phyloP scores from a whole-genome alignment of 2,113 vertebrate species.

The Rafetus swinhoei region DNA sequence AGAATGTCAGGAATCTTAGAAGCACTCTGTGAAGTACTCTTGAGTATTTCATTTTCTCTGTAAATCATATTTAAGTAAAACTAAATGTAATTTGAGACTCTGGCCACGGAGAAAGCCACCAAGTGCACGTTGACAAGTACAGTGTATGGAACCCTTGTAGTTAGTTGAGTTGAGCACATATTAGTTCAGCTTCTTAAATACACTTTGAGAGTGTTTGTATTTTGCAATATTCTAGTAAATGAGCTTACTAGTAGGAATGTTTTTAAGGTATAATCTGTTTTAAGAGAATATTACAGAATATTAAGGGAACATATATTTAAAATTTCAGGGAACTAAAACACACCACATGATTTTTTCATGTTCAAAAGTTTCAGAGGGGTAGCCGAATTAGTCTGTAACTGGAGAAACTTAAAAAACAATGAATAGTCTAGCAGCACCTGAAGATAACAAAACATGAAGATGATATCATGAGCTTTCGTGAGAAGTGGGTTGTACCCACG shows the following conservation, averaged over 20 bases:
- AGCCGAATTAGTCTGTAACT: too few species aligned
- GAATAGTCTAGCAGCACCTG: too few species aligned
- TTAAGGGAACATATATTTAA: not conserved
- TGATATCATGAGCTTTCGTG: too few species aligned
- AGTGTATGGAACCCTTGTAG: not conserved
- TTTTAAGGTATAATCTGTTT: not conserved
- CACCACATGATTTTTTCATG: not conserved
- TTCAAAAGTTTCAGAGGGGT: too few species aligned
- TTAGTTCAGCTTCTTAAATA: not conserved
- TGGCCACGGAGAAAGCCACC: not conserved
- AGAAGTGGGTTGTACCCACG: too few species aligned
- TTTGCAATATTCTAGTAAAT: not conserved
- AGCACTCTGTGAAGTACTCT: not conserved
- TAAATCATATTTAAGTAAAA: not conserved
- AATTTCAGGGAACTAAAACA: not conserved
- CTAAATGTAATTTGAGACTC: not conserved
- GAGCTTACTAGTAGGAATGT: not conserved
- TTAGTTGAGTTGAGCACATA: not conserved
- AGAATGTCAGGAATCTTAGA: not conserved
- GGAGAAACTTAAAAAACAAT: too few species aligned
- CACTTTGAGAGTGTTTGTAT: not conserved
- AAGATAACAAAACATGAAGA: too few species aligned
- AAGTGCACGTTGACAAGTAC: not conserved
- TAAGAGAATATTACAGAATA: not conserved
- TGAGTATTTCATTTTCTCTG: not conserved